These are phyloP conservation scores for Coregonus clupeaformis DNA, from an alignment of 2,113 vertebrate species.

Conservation along the genomic window DNA sequence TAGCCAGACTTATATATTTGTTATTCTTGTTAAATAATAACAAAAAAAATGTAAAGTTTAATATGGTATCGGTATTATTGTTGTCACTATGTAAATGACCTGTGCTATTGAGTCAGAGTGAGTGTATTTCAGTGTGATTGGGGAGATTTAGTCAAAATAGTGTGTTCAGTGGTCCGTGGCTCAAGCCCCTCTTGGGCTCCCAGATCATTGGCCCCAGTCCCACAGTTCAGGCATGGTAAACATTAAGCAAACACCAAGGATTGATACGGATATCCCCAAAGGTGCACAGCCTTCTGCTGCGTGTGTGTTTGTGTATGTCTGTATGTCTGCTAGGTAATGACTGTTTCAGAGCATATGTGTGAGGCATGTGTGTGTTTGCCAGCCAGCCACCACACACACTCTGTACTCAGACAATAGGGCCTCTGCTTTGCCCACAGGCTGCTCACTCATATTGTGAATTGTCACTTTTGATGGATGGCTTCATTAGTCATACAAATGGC, in stretches of 20 bases:
- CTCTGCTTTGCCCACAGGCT: constrained; percentile 41
- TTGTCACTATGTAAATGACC: too few species aligned
- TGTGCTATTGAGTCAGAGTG: too few species aligned
- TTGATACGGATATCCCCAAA: constrained; percentile 66
- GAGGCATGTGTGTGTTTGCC: constrained; percentile 2
- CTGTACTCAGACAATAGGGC: constrained; percentile 42
- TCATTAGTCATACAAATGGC: constrained; percentile 53
- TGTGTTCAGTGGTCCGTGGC: constrained; percentile 31
- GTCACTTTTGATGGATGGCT: constrained; percentile 54
- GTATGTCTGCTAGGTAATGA: constrained; percentile 54
- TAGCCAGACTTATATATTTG: too few species aligned
- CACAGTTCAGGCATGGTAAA: constrained; percentile 61
- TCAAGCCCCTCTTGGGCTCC: constrained; percentile 24
- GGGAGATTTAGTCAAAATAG: constrained; percentile 31
- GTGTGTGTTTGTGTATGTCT: constrained; percentile 63
- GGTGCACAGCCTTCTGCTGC: constrained; percentile 48
- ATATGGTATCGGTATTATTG: too few species aligned
- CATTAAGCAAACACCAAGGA: constrained; percentile 53
- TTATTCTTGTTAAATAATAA: too few species aligned
- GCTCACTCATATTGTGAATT: constrained; percentile 19
- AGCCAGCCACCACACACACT: constrained; percentile 21
- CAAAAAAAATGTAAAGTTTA: too few species aligned
- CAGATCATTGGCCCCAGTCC: constrained; percentile 39
- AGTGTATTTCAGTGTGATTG: background rate
- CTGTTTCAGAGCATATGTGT: constrained; percentile 46